Percentiles rank a stretch among this genome's conserved stretches.
These are phyloP conservation scores for Rhynchotus rufescens DNA, from an alignment of 2,797 vertebrate species.

Conservation along the genomic window DNA sequence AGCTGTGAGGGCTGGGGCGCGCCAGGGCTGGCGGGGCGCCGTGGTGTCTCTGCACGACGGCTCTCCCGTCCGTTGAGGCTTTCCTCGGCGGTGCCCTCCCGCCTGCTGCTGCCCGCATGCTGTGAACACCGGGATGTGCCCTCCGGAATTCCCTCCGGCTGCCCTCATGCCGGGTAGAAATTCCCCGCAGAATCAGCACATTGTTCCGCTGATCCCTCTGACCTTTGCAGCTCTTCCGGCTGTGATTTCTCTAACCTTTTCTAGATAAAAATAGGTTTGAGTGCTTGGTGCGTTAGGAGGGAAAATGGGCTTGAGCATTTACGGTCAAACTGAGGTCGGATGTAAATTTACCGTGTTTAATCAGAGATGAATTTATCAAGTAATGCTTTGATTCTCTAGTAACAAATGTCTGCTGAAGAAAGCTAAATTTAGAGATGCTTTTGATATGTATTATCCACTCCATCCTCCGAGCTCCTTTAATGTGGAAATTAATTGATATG, in stretches of 20 bases:
- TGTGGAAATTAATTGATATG: neutral
- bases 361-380: rapidly evolving
- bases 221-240: rapidly evolving
- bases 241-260: too few species aligned
- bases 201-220: neutral
- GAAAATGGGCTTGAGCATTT: neutral
- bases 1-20: too few species aligned
- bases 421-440: neutral
- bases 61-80: neutral
- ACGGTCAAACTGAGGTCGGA: rapidly evolving
- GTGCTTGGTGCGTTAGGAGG: too few species aligned
- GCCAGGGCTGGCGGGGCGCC: neutral
- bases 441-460: neutral
- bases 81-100: neutral
- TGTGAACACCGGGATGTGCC: neutral
- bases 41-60: neutral
- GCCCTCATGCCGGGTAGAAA: too few species aligned
- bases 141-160: neutral
- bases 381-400: neutral
- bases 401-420: neutral
- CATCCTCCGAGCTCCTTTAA: neutral
- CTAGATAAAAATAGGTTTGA: too few species aligned
- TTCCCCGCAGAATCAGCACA: rapidly evolving
- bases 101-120: neutral
- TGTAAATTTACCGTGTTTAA: neutral